phyloP scores from a whole-genome alignment of 1,140 invertebrate genomes.

The Drosophila equinoxialis region DNA sequence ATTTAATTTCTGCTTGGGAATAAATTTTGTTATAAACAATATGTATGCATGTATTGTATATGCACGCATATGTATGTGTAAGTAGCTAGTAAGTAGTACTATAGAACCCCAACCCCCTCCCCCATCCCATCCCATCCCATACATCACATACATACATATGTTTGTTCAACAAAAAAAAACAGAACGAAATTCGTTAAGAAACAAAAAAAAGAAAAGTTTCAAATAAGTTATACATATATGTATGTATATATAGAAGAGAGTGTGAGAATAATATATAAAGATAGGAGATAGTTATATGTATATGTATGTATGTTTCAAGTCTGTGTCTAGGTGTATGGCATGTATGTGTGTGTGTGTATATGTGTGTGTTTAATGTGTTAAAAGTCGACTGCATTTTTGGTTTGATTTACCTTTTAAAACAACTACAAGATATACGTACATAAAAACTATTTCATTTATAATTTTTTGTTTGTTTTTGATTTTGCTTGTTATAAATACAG shows the following conservation, averaged over 20 bases:
- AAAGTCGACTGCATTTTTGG: slow-evolving; percentile 15
- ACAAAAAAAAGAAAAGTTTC: background rate
- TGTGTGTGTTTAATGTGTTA: background rate
- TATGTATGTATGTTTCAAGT: slow-evolving; percentile 6
- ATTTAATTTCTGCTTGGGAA: slow-evolving; percentile 62
- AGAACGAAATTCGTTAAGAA: background rate
- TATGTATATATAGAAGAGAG: background rate
- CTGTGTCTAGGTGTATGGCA: no score
- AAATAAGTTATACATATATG: background rate
- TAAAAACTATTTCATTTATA: slow-evolving; percentile 43
- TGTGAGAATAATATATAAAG: background rate
- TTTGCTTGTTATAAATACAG: background rate
- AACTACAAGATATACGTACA: slow-evolving; percentile 75
- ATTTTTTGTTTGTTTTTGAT: slow-evolving; percentile 20
- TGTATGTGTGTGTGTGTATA: background rate
- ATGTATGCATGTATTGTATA: background rate
- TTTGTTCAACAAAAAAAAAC: slow-evolving; percentile 1
- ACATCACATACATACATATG: slow-evolving; percentile 4
- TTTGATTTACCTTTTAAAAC: slow-evolving; percentile 47
- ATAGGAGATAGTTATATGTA: background rate
- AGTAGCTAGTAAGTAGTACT: background rate
- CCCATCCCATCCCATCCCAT: background rate
- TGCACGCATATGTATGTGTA: background rate
- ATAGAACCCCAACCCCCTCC: background rate
- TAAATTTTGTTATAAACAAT: slow-evolving; percentile 1